These are phyloP conservation scores for Siderastrea siderea DNA, from an alignment of 92 coral and sea anemone species.

Conservation along the genomic window DNA sequence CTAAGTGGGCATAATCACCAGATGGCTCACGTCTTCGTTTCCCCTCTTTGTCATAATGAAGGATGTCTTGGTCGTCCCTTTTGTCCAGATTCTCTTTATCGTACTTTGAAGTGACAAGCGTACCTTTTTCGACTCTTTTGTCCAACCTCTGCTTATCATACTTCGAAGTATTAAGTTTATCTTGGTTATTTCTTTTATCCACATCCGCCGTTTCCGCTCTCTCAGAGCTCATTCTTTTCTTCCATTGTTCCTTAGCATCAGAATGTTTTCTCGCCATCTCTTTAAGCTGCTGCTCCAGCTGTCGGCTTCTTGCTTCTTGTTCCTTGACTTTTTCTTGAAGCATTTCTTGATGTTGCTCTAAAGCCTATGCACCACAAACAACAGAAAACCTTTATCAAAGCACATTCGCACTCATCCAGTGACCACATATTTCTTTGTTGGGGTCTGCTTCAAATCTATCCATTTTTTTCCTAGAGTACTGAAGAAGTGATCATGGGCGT, in stretches of 20 bases:
- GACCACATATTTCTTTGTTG: no score
- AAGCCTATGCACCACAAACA: slow-evolving; percentile 43
- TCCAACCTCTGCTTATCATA: slow-evolving; percentile 12
- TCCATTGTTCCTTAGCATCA: slow-evolving; percentile 57
- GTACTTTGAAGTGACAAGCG: not conserved
- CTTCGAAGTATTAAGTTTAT: not conserved
- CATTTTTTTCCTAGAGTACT: no score
- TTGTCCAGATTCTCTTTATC: slow-evolving; percentile 5
- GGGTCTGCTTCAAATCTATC: no score
- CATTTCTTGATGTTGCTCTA: slow-evolving; percentile 81
- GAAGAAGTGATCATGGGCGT: no score
- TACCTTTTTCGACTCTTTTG: not conserved
- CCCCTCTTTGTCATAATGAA: slow-evolving; percentile 1
- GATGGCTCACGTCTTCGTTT: not conserved
- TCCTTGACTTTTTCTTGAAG: slow-evolving; percentile 73
- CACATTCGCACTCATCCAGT: no score
- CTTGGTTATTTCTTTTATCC: slow-evolving; percentile 1
- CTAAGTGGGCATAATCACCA: not conserved
- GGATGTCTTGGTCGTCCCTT: not conserved
- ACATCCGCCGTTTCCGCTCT: slow-evolving; percentile 14
- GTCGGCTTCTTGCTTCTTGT: slow-evolving; percentile 81
- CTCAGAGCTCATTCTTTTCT: slow-evolving; percentile 21
- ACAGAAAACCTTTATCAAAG: not conserved
- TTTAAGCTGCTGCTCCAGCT: slow-evolving; percentile 72
- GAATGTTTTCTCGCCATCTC: slow-evolving; percentile 51